These are phyloP conservation scores for Brachyhypopomus gauderio DNA, from an alignment of 2,113 vertebrate genomes.

Conservation along the genomic window DNA sequence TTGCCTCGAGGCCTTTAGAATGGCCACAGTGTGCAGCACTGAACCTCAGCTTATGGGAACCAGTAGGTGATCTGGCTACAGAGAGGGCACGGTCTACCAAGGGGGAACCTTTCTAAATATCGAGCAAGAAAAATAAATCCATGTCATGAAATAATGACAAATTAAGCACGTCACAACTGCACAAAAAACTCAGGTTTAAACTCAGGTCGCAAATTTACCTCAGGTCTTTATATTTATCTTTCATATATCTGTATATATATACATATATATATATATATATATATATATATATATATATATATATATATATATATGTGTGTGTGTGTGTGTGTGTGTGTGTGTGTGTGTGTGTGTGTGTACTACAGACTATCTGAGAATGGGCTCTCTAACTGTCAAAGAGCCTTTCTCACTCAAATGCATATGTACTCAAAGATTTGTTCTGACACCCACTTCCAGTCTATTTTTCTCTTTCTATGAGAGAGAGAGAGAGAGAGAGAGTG, in stretches of 20 bases:
- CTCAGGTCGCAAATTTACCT: neutral
- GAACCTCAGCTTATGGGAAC: neutral
- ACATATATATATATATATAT: constrained; percentile 7
- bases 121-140: constrained; percentile 63
- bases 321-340: too few species aligned
- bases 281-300: too few species aligned
- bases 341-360: too few species aligned
- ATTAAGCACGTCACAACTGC: constrained; percentile 13
- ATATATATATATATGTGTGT: too few species aligned
- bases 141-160: constrained; percentile 49
- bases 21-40: neutral
- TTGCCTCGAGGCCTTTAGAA: neutral
- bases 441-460: constrained; percentile 28
- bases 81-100: neutral
- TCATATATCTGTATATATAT: neutral
- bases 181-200: constrained; percentile 1
- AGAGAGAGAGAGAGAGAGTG: constrained; percentile 22
- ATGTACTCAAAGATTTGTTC: constrained; percentile 8
- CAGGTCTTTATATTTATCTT: too few species aligned
- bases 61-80: constrained; percentile 14
- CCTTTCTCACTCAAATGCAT: constrained; percentile 25
- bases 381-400: neutral
- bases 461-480: neutral
- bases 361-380: neutral
- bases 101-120: neutral